Evolutionary conservation across 2,888 invertebrate genomes (phyloP), one percentile per base, ranked within the genome.

Genomic region (Agonopterix heracliana): DNA sequence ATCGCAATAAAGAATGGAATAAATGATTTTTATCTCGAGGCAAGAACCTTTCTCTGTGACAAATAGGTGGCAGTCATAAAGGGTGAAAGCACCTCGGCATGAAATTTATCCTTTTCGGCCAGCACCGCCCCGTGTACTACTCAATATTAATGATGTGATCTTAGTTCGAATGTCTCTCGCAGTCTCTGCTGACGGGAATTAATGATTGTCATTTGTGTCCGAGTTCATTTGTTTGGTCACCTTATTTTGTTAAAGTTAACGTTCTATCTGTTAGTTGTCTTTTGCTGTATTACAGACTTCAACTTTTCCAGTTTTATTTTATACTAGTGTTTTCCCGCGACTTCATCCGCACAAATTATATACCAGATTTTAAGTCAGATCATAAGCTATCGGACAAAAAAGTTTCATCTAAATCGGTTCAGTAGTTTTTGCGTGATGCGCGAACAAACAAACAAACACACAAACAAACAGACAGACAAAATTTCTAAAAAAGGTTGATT

Each of bases 101-200:
- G 80, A 78, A 81, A 83, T 75, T 62, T 78, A 81, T 83, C 81
- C 78, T 77, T 76, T 78, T 73, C 71, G 61, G 53, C 61, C 63
- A 64, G 67, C 70, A 61, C 81, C 85, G 85, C 82, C 84, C 76
- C 85, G 71, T 70, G 77, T 72, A 74, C 74, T 73, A 69, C 81
- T 84, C 80, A 77, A 83, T 87, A 87, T 88, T 87, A 88, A 87
- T 88, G 86, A 87, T 84, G 81, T 78, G 83, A 86, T 82, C 77
- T 86, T 78, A 82, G 81, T 79, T 79, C 81, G 77, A 78, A 78
- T 78, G 80, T 81, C 80, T 77, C 74, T 68, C 65, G 69, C 76
- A 78, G 80, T 73, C 74, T 72, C 68, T 63, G 64, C 74, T 74
- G 87, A 87, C 86, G 73, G 70, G 69, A 79, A 86, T 85, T 84